phyloP scores from a whole-genome alignment of 2,888 invertebrate genomes.

The Cataglyphis livida region DNA sequence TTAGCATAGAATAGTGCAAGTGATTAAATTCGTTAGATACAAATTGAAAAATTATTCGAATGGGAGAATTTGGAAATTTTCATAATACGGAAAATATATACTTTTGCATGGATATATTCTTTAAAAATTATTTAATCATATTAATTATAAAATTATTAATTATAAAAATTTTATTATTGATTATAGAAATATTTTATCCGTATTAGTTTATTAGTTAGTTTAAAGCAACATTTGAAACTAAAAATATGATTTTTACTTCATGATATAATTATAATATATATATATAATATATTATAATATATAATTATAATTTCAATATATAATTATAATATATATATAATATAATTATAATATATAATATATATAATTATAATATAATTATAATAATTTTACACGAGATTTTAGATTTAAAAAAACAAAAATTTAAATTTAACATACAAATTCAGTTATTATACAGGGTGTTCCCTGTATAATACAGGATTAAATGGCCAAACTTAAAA shows the following conservation, averaged over 20 bases:
- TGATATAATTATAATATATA: background rate
- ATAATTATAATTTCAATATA: too few species aligned
- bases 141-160: too few species aligned
- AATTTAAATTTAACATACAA: slow-evolving; percentile 8
- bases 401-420: background rate
- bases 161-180: background rate
- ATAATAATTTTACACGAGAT: background rate
- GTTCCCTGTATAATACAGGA: too few species aligned
- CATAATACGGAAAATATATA: background rate
- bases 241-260: slow-evolving; percentile 22
- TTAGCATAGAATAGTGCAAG: background rate
- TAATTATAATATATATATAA: background rate
- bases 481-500: too few species aligned
- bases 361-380: too few species aligned
- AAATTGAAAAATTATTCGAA: background rate
- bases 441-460: slow-evolving; percentile 3
- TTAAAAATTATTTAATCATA: background rate
- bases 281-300: background rate
- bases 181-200: slow-evolving; percentile 9
- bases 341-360: background rate
- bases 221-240: slow-evolving; percentile 11
- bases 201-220: background rate
- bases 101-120: background rate
- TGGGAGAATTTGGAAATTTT: background rate
- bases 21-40: slow-evolving; percentile 1